Evolutionary conservation across 2,888 invertebrate species (phyloP).

Genomic region (Dynastes maya): DNA sequence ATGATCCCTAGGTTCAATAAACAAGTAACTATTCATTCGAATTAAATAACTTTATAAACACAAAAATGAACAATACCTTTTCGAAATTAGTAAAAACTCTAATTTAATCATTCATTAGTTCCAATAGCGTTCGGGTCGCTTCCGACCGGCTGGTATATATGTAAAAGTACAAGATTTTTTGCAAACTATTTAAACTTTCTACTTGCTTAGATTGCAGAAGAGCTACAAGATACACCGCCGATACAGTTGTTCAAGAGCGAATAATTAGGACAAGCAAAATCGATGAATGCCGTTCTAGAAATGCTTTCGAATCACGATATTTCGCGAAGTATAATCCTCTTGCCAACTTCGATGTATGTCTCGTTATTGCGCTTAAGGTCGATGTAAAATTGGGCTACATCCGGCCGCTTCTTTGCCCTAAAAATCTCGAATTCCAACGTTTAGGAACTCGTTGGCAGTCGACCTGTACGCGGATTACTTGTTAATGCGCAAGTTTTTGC

Average conservation of each 20-base stretch:
- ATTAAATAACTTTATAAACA: no score
- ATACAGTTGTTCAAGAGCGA: conserved; percentile 32
- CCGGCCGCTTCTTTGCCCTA: conserved; percentile 5
- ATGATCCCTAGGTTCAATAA: no score
- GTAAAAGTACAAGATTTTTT: neutral
- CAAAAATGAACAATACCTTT: no score
- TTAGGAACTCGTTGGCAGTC: neutral
- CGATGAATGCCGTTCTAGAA: conserved; percentile 37
- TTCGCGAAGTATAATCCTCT: conserved; percentile 22
- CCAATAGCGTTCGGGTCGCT: no score
- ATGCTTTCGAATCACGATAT: conserved; percentile 36
- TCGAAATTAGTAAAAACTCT: no score
- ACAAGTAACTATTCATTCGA: no score
- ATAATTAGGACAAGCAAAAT: conserved; percentile 41
- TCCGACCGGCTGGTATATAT: no score
- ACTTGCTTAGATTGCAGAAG: conserved; percentile 26
- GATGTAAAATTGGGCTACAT: conserved; percentile 28
- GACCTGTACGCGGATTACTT: no score
- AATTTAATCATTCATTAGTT: no score
- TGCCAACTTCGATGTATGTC: conserved; percentile 19
- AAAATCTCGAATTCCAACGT: neutral
- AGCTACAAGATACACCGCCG: conserved; percentile 20
- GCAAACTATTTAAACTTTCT: conserved; percentile 14
- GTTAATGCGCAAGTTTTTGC: no score
- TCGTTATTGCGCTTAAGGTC: conserved; percentile 14